Percentiles rank a stretch among this genome's conserved stretches.
Conservation (phyloP, 2,888 invertebrate species). For the Vanessa cardui region DNA sequence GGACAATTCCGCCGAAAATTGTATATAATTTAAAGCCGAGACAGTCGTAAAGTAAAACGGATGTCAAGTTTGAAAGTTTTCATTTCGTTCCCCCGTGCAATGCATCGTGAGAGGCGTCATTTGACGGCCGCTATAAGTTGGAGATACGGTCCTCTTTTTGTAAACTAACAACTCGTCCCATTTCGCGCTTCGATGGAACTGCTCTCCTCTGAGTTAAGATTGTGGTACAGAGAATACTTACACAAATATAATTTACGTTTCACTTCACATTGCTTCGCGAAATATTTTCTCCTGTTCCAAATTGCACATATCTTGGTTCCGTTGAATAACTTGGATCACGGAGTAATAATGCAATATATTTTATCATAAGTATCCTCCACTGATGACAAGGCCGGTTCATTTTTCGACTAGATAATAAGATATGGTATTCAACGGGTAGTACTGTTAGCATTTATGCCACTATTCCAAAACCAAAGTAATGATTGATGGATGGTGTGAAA, state of each 20-base stretch:
- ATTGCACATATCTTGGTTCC: too few species aligned
- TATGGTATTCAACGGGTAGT: too few species aligned
- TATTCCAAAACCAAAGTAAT: too few species aligned
- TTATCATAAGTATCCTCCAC: too few species aligned
- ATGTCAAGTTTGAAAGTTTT: constrained; percentile 26
- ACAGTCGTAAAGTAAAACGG: neutral
- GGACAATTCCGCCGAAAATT: neutral
- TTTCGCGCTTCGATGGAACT: constrained; percentile 59
- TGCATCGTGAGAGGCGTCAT: constrained; percentile 39
- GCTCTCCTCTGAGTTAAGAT: constrained; percentile 37
- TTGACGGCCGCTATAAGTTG: constrained; percentile 34
- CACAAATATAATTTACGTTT: neutral
- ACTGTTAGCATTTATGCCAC: too few species aligned
- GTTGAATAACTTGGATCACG: too few species aligned
- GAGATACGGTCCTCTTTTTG: constrained; percentile 39
- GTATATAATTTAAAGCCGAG: neutral
- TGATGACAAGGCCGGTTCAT: too few species aligned
- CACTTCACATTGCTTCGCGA: neutral
- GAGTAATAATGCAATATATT: too few species aligned
- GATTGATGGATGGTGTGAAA: too few species aligned
- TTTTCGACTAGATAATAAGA: too few species aligned
- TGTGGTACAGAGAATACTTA: constrained; percentile 42
- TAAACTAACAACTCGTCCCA: constrained; percentile 59
- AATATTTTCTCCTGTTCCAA: neutral
- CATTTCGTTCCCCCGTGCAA: constrained; percentile 40